Evolutionary conservation across 2,113 vertebrate genomes (phyloP), one percentile per base, ranked within the genome.

Genomic region (Strix uralensis): DNA sequence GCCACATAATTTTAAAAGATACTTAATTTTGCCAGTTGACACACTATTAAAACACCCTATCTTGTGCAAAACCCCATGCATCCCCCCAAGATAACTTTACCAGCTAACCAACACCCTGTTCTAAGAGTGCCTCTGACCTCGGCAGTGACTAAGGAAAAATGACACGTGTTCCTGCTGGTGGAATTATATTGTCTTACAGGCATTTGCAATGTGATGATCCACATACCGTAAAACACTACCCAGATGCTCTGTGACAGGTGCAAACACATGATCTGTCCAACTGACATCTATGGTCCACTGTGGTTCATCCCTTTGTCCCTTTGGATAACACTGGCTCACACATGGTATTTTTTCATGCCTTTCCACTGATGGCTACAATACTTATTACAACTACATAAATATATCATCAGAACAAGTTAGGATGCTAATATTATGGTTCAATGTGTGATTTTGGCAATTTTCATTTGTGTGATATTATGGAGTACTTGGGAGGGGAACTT

Each of bases 151-250:
- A 88, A 96, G 75, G 81, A 93, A 73, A 96, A 90, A 74, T 57
- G 70, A 42, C 81, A 93, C 10, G 46, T 94, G 95, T 29, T 85
- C 86, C 86, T 80, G 67, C 79, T 84, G 36, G 58, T 71, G 88
- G 88, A 95, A 91, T 95, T 96, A 88, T 89, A 92, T 84, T 95
- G 89, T 93, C 86, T 94, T 91, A 94, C 86, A 94, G 81, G 91
- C 92, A 92, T 94, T 95, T 96, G 92, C 83, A 92, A 22, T 80
- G 65, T 91, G 88, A 94, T 86, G 83, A 89, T 74, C 89, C 92
- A 85, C 94, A 96, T 97, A 62, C 89, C 83, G 3, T 77, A 85
- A 95, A 94, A 73, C 65, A 54, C 77, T 92, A 30, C 74, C 62
- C 88, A 96, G 61, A 95, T 91, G 51, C 81, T 81, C 54, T 78